Evolutionary conservation across 2,888 invertebrate genomes (phyloP).

Genomic region (Deilephila porcellus): DNA sequence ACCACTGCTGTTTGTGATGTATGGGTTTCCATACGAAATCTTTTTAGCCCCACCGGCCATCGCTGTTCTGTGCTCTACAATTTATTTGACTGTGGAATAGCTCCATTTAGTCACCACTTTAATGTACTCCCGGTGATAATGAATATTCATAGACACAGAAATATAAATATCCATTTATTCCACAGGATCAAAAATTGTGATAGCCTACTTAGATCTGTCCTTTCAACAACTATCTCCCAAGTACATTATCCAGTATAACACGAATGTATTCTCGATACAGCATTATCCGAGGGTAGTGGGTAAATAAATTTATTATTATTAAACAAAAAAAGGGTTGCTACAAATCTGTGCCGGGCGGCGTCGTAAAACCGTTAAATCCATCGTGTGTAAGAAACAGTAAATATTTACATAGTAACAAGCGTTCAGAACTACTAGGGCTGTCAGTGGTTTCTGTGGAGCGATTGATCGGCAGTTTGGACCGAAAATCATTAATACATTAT

Average conservation of each 20-base stretch:
- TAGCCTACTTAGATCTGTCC: not conserved
- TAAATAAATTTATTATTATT: constrained; percentile 32
- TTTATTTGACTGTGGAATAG: too few relatives aligned
- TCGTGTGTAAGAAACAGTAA: constrained; percentile 37
- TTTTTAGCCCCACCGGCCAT: too few relatives aligned
- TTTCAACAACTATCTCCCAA: not conserved
- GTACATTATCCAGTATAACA: constrained; percentile 12
- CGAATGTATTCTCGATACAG: constrained; percentile 24
- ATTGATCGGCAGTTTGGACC: not conserved
- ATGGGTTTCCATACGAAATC: too few relatives aligned
- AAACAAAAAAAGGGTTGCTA: constrained; percentile 30
- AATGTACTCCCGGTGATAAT: too few relatives aligned
- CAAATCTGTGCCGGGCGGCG: constrained; percentile 36
- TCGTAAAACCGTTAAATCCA: constrained; percentile 46
- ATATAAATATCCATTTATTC: not conserved
- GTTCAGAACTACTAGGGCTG: constrained; percentile 27
- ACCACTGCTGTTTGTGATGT: too few relatives aligned
- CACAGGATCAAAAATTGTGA: not conserved
- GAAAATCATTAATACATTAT: not conserved
- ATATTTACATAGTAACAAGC: constrained; percentile 33
- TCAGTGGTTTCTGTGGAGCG: not conserved
- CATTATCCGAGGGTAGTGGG: constrained; percentile 29
- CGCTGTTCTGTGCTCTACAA: too few relatives aligned
- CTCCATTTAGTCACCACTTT: too few relatives aligned
- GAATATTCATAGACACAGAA: too few relatives aligned